Base-by-base conservation (phyloP, 2,113 vertebrate genomes). In the Zingel zingel region DNA sequence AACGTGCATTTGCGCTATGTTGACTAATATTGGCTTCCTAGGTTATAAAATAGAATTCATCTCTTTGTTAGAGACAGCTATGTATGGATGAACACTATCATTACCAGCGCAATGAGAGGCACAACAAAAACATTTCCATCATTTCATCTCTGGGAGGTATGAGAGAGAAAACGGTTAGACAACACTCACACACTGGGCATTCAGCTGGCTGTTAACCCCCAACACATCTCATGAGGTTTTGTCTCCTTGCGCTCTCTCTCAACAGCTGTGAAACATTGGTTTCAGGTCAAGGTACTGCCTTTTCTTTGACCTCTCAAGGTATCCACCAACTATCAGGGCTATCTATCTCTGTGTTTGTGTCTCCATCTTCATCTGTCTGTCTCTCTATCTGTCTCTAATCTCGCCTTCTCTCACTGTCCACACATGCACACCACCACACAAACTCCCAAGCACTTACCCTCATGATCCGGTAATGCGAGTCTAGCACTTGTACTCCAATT, bases 401-500 rank as follows among this genome's bases (percentile, higher is more conserved):
- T 80, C 7, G 47, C 59, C 33, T 63, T 77, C 63, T 68, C 59
- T 67, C 67, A 50, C 59, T 59, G 27, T 57, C 43, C 56, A 67
- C 84, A 70, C 80, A 70, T 61, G 13, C 59, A 61, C 33, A 71
- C 33, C 27, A 23, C 51, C 87, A 73, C 70, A 63, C 82, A 79
- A 86, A 87, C 85, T 90, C 83, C 65, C 59, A 21, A 88, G 88
- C 92, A 93, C 92, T 93, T 93, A 93, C 86, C 90, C 91, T 88
- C 68, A 74, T 92, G 92, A 91, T 90, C 90, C 50, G 71, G 88
- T 93, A 93, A 93, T 92, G 89, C 57, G 84, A 90, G 87, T 90
- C 85, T 80, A 88, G 88, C 91, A 89, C 91, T 94, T 91, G 91
- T 91, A 89, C 88, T 91, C 91, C 87, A 94, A 93, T 94, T 94